Percentiles rank a stretch among this genome's conserved stretches.
These are phyloP conservation scores for Baronia brevicornis DNA, from an alignment of 2,888 invertebrate genomes.

Conservation along the genomic window DNA sequence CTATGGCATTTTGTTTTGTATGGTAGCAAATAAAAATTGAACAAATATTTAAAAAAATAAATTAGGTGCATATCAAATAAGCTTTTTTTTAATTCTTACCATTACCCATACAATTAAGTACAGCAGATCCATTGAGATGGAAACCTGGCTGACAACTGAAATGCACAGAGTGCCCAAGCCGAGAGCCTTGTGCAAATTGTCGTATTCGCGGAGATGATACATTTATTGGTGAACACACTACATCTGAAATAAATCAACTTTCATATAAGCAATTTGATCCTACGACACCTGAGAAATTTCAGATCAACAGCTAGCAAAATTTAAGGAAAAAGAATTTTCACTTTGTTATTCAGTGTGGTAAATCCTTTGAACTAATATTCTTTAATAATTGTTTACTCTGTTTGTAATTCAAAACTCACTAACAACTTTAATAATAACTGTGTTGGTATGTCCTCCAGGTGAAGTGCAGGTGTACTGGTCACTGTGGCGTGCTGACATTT, in stretches of 20 bases:
- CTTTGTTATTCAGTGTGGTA: too few relatives aligned
- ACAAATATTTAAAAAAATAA: constrained; percentile 4
- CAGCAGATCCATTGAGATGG: constrained; percentile 83
- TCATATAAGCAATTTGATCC: too few relatives aligned
- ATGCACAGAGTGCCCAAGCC: constrained; percentile 81
- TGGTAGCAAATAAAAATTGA: too few relatives aligned
- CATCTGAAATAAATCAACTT: constrained; percentile 47
- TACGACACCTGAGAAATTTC: constrained; percentile 7
- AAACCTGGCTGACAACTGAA: constrained; percentile 89
- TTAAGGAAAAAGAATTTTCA: constrained; percentile 6
- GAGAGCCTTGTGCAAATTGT: constrained; percentile 84
- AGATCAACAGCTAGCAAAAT: neutral
- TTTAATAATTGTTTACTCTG: neutral
- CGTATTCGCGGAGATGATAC: constrained; percentile 78
- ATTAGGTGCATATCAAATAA: neutral
- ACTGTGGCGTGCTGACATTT: constrained; percentile 87
- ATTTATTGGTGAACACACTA: constrained; percentile 78
- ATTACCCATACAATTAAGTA: constrained; percentile 88
- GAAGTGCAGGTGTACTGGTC: constrained; percentile 91
- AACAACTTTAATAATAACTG: constrained; percentile 82
- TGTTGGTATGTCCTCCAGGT: constrained; percentile 86
- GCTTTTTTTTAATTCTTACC: constrained; percentile 58
- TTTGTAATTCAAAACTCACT: constrained; percentile 72
- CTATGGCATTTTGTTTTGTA: too few relatives aligned
- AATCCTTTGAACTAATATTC: neutral